Evolutionary conservation across 2,113 vertebrate genomes (phyloP).

Genomic region (Dicentrarchus labrax): DNA sequence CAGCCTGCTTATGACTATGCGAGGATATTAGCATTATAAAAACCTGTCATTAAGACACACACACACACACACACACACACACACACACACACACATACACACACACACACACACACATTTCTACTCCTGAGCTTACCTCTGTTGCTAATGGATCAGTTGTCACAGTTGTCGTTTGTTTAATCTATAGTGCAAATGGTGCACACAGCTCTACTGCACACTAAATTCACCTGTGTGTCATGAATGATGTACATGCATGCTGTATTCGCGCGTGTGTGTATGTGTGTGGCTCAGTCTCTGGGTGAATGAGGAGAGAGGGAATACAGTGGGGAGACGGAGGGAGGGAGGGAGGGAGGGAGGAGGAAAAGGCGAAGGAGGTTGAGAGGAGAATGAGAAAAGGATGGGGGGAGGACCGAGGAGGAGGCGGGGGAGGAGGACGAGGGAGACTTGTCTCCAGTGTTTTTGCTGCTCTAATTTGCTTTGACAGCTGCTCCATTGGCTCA

Average conservation of each 20-base stretch:
- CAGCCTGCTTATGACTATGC: too few relatives aligned
- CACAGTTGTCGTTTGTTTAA: constrained; percentile 13
- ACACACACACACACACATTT: neutral
- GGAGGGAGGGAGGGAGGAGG: neutral
- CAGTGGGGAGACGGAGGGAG: constrained; percentile 1
- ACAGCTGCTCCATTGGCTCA: constrained; percentile 58
- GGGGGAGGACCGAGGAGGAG: neutral
- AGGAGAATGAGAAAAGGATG: constrained; percentile 11
- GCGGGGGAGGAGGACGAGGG: constrained; percentile 7
- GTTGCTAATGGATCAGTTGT: constrained; percentile 28
- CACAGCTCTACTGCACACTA: neutral
- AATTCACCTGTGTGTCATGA: neutral
- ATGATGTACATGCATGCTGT: neutral
- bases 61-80: neutral
- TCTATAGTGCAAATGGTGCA: constrained; percentile 9
- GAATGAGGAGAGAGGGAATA: constrained; percentile 29
- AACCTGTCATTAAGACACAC: neutral
- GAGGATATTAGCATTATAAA: neutral
- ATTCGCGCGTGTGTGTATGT: constrained; percentile 6
- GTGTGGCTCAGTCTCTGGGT: constrained; percentile 12
- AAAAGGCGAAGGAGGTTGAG: neutral
- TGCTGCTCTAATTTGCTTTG: constrained; percentile 67
- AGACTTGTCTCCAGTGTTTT: constrained; percentile 48
- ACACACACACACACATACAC: too few relatives aligned
- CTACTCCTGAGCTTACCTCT: neutral